A percentile compares a stretch with the other conserved stretches of the same genome.
Conservation (phyloP, 2,888 invertebrate genomes). For the Phyllotreta striolata region DNA sequence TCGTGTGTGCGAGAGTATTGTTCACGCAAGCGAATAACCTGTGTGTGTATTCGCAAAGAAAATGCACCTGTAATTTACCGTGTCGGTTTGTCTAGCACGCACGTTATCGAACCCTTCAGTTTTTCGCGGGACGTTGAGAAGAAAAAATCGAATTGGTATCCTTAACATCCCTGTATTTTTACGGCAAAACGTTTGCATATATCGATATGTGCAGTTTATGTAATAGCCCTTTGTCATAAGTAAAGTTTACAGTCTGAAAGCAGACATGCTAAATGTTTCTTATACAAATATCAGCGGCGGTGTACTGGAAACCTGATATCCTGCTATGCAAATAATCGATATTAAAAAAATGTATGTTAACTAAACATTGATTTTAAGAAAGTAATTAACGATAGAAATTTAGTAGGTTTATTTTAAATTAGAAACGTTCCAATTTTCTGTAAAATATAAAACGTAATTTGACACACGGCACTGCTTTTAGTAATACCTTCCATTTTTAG, state of each 20-base stretch:
- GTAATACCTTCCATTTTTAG: slow-evolving; percentile 45
- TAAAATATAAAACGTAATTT: no score
- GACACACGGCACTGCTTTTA: background rate
- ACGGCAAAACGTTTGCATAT: slow-evolving; percentile 35
- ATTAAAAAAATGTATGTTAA: no score
- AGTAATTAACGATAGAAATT: no score
- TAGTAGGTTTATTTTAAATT: no score
- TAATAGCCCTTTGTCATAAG: slow-evolving; percentile 51
- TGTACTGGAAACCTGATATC: slow-evolving; percentile 2
- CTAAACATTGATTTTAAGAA: no score
- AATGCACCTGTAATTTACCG: slow-evolving; percentile 31
- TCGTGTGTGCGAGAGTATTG: slow-evolving; percentile 12
- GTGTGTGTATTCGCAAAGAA: slow-evolving; percentile 31
- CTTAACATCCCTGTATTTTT: background rate
- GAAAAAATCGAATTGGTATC: slow-evolving; percentile 1
- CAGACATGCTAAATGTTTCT: slow-evolving; percentile 52
- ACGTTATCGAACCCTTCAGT: slow-evolving; percentile 26
- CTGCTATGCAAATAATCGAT: background rate
- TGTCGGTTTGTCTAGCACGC: slow-evolving; percentile 34
- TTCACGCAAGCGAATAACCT: slow-evolving; percentile 34
- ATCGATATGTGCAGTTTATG: slow-evolving; percentile 51
- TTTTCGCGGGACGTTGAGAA: slow-evolving; percentile 12
- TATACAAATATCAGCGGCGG: slow-evolving; percentile 36
- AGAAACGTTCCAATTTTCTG: no score
- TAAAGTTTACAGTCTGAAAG: slow-evolving; percentile 50